These are phyloP conservation scores for Cranoglanis bouderius DNA, from an alignment of 2,113 vertebrate genomes.

Conservation along the genomic window DNA sequence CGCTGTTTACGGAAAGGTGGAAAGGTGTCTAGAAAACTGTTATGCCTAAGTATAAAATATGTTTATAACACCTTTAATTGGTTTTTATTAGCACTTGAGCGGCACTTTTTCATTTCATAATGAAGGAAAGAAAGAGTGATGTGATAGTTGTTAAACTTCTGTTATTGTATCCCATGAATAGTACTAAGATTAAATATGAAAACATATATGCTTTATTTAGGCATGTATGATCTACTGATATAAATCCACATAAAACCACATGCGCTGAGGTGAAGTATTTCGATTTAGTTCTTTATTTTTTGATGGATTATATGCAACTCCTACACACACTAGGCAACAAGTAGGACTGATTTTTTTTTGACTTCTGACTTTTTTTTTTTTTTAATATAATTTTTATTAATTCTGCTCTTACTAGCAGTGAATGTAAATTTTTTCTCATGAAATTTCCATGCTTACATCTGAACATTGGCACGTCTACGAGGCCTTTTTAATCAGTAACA, in stretches of 20 bases:
- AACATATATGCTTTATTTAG: neutral
- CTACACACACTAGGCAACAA: neutral
- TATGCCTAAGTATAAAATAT: neutral
- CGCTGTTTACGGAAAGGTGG: neutral
- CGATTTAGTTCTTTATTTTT: neutral
- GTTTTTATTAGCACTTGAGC: neutral
- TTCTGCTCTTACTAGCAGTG: neutral
- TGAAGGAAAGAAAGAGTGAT: too few relatives aligned
- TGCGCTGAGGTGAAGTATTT: neutral
- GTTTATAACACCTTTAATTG: neutral
- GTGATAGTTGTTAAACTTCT: neutral
- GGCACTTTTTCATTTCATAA: neutral
- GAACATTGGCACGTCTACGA: neutral
- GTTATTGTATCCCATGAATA: neutral
- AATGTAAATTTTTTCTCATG: neutral
- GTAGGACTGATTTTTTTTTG: neutral
- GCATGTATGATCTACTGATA: neutral
- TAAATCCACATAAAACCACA: neutral
- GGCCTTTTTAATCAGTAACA: conserved; percentile 8
- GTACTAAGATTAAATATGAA: too few relatives aligned
- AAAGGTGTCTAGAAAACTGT: neutral
- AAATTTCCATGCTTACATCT: neutral
- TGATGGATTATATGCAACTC: neutral
- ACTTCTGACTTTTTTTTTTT: too few relatives aligned
- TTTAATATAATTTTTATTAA: neutral